A percentile compares a stretch with the other conserved stretches of the same genome.
phyloP scores from a whole-genome alignment of 2,888 invertebrate genomes.

The Cetonia aurata region DNA sequence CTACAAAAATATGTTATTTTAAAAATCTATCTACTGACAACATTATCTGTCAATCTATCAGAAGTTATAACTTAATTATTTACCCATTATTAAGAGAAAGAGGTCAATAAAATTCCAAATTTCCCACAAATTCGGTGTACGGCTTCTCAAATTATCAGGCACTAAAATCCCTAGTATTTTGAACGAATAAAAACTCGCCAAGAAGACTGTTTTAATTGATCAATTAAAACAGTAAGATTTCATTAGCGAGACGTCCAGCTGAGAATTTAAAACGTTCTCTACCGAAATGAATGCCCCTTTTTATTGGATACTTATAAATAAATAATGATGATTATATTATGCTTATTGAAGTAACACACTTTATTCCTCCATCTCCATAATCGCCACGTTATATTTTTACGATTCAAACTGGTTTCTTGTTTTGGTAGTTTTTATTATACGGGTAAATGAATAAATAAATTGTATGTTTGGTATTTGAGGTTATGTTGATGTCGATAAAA shows the following conservation, averaged over 20 bases:
- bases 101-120: neutral
- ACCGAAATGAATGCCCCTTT: neutral
- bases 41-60: too few relatives aligned
- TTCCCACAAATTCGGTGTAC: neutral
- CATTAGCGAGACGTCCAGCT: neutral
- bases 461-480: too few relatives aligned
- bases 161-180: neutral
- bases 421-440: too few relatives aligned
- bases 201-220: constrained; percentile 2
- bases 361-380: neutral
- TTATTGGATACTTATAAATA: neutral
- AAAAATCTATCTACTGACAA: too few relatives aligned
- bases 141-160: neutral
- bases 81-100: too few relatives aligned
- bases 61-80: too few relatives aligned
- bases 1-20: too few relatives aligned
- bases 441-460: too few relatives aligned
- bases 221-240: constrained; percentile 10
- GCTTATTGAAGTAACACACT: neutral
- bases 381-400: neutral
- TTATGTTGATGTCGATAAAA: too few relatives aligned
- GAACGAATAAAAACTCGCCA: neutral
- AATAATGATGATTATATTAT: neutral
- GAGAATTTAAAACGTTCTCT: neutral
- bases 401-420: too few relatives aligned